Conservation (phyloP, 2,888 invertebrate genomes). For the Trachelus troglodyta region DNA sequence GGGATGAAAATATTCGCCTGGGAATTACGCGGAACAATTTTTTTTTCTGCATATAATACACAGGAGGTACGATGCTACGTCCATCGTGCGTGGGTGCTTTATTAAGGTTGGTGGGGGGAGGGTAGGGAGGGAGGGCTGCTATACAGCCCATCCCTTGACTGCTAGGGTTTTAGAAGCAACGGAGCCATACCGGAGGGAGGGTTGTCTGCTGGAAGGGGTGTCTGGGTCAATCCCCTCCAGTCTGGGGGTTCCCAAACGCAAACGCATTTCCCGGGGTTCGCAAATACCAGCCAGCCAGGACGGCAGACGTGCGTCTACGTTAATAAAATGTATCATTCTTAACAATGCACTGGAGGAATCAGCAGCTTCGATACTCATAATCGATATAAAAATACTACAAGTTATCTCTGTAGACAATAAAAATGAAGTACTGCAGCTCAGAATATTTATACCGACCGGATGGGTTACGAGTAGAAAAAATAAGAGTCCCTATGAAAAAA, state of each 20-base stretch:
- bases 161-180: constrained; percentile 43
- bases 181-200: constrained; percentile 45
- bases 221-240: constrained; percentile 66
- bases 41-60: background rate
- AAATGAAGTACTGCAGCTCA: background rate
- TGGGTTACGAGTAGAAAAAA: background rate
- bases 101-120: constrained; percentile 31
- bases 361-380: background rate
- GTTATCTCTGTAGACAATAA: background rate
- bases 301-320: background rate
- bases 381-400: background rate
- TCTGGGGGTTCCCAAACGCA: constrained; percentile 58
- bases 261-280: constrained; percentile 64
- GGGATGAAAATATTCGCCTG: background rate
- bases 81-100: constrained; percentile 46
- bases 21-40: background rate
- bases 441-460: background rate
- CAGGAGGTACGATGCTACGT: constrained; percentile 23
- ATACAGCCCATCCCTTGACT: constrained; percentile 43
- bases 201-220: constrained; percentile 63
- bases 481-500: background rate
- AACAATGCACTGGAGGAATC: background rate
- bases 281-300: constrained; percentile 30
- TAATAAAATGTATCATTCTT: background rate
- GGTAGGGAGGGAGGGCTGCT: constrained; percentile 25